Evolutionary conservation across 2,888 invertebrate species (phyloP).

Genomic region (Eurois occulta): DNA sequence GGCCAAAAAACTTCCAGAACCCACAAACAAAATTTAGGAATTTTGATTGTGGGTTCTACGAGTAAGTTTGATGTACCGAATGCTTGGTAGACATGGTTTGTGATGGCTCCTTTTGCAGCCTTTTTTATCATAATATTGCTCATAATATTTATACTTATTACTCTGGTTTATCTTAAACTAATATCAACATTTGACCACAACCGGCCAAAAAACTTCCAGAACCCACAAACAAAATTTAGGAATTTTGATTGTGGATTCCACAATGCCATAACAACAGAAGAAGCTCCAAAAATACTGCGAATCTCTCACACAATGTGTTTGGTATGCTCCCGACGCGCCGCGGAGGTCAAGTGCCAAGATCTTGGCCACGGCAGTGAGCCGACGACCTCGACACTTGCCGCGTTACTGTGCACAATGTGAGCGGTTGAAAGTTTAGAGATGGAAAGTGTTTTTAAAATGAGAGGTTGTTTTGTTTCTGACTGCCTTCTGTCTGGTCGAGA

Average conservation of each 20-base stretch:
- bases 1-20: not conserved
- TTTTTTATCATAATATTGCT: too few species aligned
- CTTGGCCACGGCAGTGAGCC: slow-evolving; percentile 60
- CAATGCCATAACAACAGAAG: slow-evolving; percentile 24
- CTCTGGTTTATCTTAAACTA: not conserved
- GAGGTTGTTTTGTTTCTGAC: not conserved
- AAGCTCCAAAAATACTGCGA: slow-evolving; percentile 41
- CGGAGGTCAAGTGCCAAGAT: slow-evolving; percentile 72
- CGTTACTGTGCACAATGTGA: slow-evolving; percentile 6
- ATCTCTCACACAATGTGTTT: slow-evolving; percentile 53
- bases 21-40: not conserved
- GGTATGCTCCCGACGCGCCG: slow-evolving; percentile 58
- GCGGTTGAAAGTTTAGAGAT: slow-evolving; percentile 23
- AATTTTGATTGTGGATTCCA: too few species aligned
- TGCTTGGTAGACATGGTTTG: too few species aligned
- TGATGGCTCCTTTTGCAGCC: too few species aligned
- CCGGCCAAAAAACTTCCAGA: not conserved
- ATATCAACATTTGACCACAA: not conserved
- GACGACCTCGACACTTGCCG: slow-evolving; percentile 56
- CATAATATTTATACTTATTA: not conserved
- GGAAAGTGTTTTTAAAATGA: slow-evolving; percentile 20
- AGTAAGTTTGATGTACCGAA: too few species aligned
- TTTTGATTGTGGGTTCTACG: too few species aligned
- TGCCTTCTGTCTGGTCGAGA: not conserved
- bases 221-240: not conserved